phyloP scores from a whole-genome alignment of 2,888 invertebrate species.

The Acholoe squamosa region DNA sequence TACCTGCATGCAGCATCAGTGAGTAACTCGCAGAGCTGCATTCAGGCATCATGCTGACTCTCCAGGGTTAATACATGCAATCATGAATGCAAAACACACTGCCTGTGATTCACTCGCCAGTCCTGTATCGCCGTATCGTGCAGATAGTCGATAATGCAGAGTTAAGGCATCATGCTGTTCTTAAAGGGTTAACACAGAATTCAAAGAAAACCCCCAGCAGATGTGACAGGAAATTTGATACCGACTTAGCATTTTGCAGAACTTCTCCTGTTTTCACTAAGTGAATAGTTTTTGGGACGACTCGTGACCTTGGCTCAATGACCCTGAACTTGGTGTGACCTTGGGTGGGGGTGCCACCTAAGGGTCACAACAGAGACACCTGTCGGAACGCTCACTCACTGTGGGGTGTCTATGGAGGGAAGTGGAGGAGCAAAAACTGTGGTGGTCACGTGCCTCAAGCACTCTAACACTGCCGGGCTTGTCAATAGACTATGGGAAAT shows the following conservation, averaged over 20 bases:
- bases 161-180: too few relatives aligned
- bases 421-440: neutral
- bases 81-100: too few relatives aligned
- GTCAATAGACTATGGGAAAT: too few relatives aligned
- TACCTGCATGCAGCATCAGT: too few relatives aligned
- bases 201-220: neutral
- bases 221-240: neutral
- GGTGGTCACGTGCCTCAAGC: neutral
- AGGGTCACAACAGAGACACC: neutral
- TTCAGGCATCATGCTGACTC: too few relatives aligned
- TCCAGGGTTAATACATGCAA: too few relatives aligned
- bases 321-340: constrained; percentile 2
- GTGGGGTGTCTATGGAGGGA: neutral
- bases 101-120: too few relatives aligned
- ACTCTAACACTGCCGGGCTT: too few relatives aligned
- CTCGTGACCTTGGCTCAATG: constrained; percentile 30
- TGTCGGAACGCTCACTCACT: neutral
- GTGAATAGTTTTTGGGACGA: neutral
- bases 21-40: too few relatives aligned
- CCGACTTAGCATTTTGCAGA: neutral
- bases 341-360: neutral
- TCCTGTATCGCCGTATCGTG: too few relatives aligned
- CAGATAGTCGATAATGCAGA: too few relatives aligned
- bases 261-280: constrained; percentile 2
- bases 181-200: too few relatives aligned